Evolutionary conservation across 2,888 invertebrate genomes (phyloP), one percentile per base, ranked within the genome.

Genomic region (Lycaena phlaeas): DNA sequence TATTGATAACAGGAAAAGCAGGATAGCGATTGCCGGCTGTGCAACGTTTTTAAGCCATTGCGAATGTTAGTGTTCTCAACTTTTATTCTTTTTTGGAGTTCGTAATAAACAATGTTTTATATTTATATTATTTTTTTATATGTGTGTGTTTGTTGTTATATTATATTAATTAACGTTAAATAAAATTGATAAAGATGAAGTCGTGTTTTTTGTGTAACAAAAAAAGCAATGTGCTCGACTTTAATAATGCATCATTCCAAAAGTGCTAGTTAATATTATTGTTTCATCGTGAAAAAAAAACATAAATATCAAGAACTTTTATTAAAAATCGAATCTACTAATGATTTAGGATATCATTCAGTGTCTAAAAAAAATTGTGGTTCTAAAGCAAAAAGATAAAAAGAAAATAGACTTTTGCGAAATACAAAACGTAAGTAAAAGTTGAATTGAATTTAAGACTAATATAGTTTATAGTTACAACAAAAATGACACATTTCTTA

Each of bases 321-420:
- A n/a, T n/a, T n/a, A 14, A 29, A 12, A 29, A 29, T 14, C 12
- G 14, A 29, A 14, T 29, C 29, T 29, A 12, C 14, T 2, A 7
- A 29, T 1, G 14, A 29, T 29, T 29, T 29, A 9, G 29, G 14
- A 29, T 29, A 14, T 29, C 29, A 29, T 14, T 6, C 29, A 29
- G 29, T 29, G 14, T 7, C 14, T 1, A 6, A 29, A 29, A 12
- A 28, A 29, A 29, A 29, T 29, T 29, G 7, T 7, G 7, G 29
- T 29, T 29, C 7, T 29, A 14, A 29, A 29, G 14, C 29, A 29
- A 29, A 29, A 29, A 29, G 29, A 29, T 29, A 29, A 29, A 29
- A 7, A 29, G 12, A 14, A 29, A 14, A 12, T 29, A 29, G 9
- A 29, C 12, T 29, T 29, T 29, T 29, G 29, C 28, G 12, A 28